These are phyloP conservation scores for Lepus timidus DNA, from an alignment of 2,113 vertebrate genomes.

Conservation along the genomic window DNA sequence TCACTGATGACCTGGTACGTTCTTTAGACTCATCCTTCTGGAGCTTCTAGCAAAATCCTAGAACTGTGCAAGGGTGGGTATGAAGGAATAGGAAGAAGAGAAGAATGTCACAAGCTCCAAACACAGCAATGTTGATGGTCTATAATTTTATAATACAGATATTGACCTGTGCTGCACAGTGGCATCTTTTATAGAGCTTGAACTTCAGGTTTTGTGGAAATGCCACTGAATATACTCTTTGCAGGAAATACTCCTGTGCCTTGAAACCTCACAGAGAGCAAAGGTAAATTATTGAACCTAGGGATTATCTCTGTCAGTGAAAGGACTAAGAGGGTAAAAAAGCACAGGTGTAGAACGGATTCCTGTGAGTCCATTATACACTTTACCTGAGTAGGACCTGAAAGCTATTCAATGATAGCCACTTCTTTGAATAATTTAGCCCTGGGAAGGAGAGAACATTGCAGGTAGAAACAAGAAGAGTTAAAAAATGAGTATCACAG, in stretches of 20 bases:
- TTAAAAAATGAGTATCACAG: not conserved
- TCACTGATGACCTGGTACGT: not conserved
- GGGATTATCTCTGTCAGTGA: not conserved
- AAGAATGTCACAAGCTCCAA: not conserved
- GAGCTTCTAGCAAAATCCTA: not conserved
- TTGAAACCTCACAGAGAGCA: not conserved
- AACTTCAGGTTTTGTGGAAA: not conserved
- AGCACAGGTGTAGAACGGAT: not conserved
- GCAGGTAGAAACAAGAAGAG: not conserved
- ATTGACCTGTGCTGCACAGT: not conserved
- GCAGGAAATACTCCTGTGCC: not conserved
- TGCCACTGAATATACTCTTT: not conserved
- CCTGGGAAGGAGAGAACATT: not conserved
- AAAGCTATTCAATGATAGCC: not conserved
- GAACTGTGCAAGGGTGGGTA: not conserved
- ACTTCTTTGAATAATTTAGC: not conserved
- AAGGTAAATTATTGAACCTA: not conserved
- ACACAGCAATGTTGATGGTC: not conserved
- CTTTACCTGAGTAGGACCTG: not conserved
- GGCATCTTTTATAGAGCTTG: not conserved
- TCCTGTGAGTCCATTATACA: not conserved
- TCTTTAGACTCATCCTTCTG: not conserved
- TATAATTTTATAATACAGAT: not conserved
- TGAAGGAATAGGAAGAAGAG: not conserved
- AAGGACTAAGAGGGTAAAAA: not conserved